A percentile compares a stretch with the other conserved stretches of the same genome.
Evolutionary conservation across 2,888 invertebrate species (phyloP).

Genomic region (Ormyrus nitidulus): DNA sequence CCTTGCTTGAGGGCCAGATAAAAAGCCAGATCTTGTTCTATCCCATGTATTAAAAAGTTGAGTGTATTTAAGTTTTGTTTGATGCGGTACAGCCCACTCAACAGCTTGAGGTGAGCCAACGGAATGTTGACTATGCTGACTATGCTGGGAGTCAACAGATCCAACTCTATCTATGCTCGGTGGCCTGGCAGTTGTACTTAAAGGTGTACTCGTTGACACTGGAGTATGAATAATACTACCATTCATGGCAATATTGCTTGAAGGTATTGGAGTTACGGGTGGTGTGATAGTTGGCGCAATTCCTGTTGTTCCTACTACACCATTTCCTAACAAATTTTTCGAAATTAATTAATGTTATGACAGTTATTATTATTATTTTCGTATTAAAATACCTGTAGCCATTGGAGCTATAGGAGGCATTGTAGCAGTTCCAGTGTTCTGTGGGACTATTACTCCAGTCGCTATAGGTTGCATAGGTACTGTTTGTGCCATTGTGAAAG

Average conservation of each 20-base stretch:
- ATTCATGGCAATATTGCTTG: conserved; percentile 59
- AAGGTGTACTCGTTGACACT: conserved; percentile 71
- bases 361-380: conserved; percentile 16
- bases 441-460: conserved; percentile 56
- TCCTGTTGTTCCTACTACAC: conserved; percentile 56
- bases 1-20: conserved; percentile 94
- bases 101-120: conserved; percentile 75
- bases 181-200: conserved; percentile 73
- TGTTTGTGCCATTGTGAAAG: conserved; percentile 69
- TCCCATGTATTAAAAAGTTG: conserved; percentile 96
- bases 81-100: conserved; percentile 93
- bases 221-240: conserved; percentile 68
- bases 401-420: conserved; percentile 55
- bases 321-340: conserved; percentile 60
- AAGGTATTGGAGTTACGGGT: conserved; percentile 57
- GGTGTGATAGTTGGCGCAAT: conserved; percentile 61
- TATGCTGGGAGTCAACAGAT: conserved; percentile 77
- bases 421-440: conserved; percentile 16
- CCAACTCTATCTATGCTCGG: conserved; percentile 78
- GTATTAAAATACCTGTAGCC: conserved; percentile 60
- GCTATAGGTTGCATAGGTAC: conserved; percentile 67
- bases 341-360: conserved; percentile 35
- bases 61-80: conserved; percentile 91
- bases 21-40: conserved; percentile 88
- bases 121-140: conserved; percentile 70